A percentile compares a stretch with the other conserved stretches of the same genome.
Conservation (phyloP, 2,113 vertebrate genomes). For the Notiomystis cincta region DNA sequence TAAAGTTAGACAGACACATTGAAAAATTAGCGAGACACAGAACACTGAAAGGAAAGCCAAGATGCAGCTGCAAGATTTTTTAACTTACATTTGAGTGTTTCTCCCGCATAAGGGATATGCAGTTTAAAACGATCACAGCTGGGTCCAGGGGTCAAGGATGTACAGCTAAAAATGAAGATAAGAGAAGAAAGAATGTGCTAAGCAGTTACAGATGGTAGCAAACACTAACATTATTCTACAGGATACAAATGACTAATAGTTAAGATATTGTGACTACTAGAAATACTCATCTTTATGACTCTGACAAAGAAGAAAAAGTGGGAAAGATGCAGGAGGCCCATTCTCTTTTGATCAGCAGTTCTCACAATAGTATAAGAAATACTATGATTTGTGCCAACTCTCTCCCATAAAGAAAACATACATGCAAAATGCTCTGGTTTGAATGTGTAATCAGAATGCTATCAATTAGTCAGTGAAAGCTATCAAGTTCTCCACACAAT, state of each 20-base stretch:
- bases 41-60: background rate
- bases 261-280: background rate
- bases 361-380: background rate
- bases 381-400: background rate
- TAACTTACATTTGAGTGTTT: constrained; percentile 96
- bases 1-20: background rate
- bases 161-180: constrained; percentile 78
- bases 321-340: background rate
- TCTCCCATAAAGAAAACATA: background rate
- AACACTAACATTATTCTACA: background rate
- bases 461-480: background rate
- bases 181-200: background rate
- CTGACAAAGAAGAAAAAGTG: background rate
- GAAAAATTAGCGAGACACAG: background rate
- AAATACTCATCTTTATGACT: background rate
- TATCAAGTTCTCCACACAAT: background rate
- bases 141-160: constrained; percentile 90
- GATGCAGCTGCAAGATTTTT: background rate
- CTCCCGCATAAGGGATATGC: constrained; percentile 97
- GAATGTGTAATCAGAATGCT: background rate
- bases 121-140: constrained; percentile 98
- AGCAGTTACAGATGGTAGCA: background rate
- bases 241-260: background rate
- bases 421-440: background rate
- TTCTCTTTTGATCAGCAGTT: background rate